Percentiles rank a stretch among this genome's conserved stretches.
These are phyloP conservation scores for Callocephalon fimbriatum DNA, from an alignment of 2,113 vertebrate species.

Conservation along the genomic window DNA sequence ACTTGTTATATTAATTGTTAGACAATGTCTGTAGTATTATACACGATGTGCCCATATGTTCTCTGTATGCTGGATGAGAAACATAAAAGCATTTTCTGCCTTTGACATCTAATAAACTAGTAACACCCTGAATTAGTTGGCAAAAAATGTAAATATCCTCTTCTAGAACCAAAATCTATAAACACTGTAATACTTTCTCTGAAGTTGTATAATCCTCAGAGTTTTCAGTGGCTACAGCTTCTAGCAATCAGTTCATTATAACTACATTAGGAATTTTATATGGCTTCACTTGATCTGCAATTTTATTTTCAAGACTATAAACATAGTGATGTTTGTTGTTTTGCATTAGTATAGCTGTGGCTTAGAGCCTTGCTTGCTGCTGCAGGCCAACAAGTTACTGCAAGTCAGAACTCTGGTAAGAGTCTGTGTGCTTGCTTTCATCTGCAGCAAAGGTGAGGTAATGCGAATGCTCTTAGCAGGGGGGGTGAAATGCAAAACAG, in stretches of 20 bases:
- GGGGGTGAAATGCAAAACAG: neutral
- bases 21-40: neutral
- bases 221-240: neutral
- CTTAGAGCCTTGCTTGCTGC: constrained; percentile 6
- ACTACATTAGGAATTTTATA: neutral
- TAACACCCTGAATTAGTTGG: neutral
- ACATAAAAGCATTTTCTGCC: neutral
- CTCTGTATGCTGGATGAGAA: neutral
- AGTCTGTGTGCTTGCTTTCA: neutral
- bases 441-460: neutral
- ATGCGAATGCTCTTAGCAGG: neutral
- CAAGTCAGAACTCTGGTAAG: constrained; percentile 18
- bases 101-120: neutral
- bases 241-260: neutral
- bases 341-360: neutral
- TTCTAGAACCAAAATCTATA: neutral
- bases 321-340: neutral
- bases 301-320: constrained; percentile 23
- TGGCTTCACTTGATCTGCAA: neutral
- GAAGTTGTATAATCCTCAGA: neutral
- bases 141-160: neutral
- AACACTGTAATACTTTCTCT: neutral
- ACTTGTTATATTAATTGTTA: neutral
- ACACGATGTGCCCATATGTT: neutral
- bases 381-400: neutral